Base-by-base conservation (phyloP, 2,113 vertebrate genomes). In the Tetrao urogallus region DNA sequence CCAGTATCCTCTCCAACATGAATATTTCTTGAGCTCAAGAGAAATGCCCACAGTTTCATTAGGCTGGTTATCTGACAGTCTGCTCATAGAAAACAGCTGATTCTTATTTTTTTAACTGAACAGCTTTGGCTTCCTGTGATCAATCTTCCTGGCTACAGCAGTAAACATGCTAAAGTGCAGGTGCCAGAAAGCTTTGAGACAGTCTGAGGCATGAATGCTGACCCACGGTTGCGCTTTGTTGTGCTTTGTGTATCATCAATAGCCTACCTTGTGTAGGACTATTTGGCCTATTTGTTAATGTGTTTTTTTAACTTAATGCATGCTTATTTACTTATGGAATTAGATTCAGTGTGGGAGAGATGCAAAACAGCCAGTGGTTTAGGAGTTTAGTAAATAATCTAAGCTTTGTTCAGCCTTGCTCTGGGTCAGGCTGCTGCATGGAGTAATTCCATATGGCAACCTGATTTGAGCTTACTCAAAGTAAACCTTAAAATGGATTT, bases 361-460 rank as follows among this genome's bases (percentile, higher is more conserved):
- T 94, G 70, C 88, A 95, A 96, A 97, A 86, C 86, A 97, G 92
- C 18, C 87, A 80, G 70, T 30, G 24, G 76, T 96, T 95, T 95
- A 88, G 78, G 88, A 96, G 54, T 95, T 96, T 96, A 90, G 86
- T 94, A 97, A 96, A 97, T 96, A 97, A 96, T 94, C 92, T 97
- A 64, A 83, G 83, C 81, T 97, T 97, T 97, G 91, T 97, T 97
- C 96, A 65, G 89, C 82, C 97, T 96, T 89, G 89, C 92, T 94
- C 71, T 97, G 96, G 94, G 97, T 96, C 97, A 97, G 95, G 73
- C 90, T 97, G 94, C 83, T 89, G 85, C 93, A 54, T 6, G 90
- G 95, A 98, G 76, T 97, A 97, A 97, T 97, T 97, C 96, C 97
- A 98, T 97, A 97, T 97, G 96, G 95, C 89, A 97, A 88, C 91